Base-by-base conservation (phyloP, 2,113 vertebrate genomes). In the Perognathus longimembris region DNA sequence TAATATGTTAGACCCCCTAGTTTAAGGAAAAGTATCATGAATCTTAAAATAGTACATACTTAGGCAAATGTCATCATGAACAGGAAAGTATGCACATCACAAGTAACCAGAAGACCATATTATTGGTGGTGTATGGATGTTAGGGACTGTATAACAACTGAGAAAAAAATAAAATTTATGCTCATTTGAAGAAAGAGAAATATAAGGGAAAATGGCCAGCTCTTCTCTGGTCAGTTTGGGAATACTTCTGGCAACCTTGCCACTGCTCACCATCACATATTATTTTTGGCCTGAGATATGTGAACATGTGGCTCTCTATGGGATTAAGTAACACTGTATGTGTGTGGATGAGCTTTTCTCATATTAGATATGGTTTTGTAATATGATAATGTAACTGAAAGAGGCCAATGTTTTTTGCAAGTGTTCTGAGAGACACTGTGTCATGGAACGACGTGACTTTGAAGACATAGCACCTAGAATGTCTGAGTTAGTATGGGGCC, bases 351-450 rank as follows among this genome's bases (percentile, higher is more conserved):
- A 96, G 50, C 3, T 92, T 92, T 94, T 74, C 32, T 92, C 78
- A 66, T 85, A 91, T 93, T 96, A 94, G 88, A 93, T 93, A 93
- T 93, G 82, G 78, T 95, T 96, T 89, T 93, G 90, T 32, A 95
- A 95, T 93, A 74, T 81, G 88, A 85, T 96, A 94, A 93, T 61
- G 57, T 93, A 95, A 95, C 81, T 81, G 34, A 93, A 93, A 88
- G 26, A 64, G 66, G 45, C 59, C 91, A 92, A 57, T 75, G 40
- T 89, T 96, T 94, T 95, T 95, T 96, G 69, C 94, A 94, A 63
- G 74, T 93, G 57, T 93, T 94, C 78, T 92, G 82, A 95, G 54
- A 92, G 28, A 96, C 80, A 94, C n/a, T 75, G n/a, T 94, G 64
- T 93, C 82, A 93, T 93, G 86, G 74, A 96, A 92, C 87, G 71